Evolutionary conservation across 2,797 vertebrate genomes (phyloP).

Genomic region (Ara ararauna): DNA sequence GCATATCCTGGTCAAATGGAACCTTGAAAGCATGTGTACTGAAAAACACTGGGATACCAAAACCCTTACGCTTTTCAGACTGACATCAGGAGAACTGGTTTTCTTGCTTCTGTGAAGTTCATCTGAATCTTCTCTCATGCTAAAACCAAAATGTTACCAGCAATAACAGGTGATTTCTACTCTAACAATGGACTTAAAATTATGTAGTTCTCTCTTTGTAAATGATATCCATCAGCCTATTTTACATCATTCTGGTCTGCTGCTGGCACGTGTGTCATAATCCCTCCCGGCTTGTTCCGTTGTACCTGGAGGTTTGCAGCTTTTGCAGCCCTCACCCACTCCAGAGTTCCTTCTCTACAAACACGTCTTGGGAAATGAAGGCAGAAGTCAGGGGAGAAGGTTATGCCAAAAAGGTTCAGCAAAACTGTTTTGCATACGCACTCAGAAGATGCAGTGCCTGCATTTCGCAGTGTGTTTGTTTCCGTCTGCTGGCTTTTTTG

Average conservation of each 20-base stretch:
- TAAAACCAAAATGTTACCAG: background rate
- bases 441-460: background rate
- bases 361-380: background rate
- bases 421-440: background rate
- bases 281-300: background rate
- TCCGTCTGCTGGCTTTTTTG: background rate
- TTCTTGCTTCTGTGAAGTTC: background rate
- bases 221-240: background rate
- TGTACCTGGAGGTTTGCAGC: background rate
- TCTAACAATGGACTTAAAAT: background rate
- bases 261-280: accelerated
- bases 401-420: background rate
- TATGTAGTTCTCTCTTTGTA: background rate
- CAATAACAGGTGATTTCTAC: background rate
- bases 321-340: background rate
- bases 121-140: background rate
- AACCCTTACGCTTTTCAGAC: background rate
- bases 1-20: background rate
- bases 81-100: background rate
- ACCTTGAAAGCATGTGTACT: background rate
- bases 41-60: accelerated
- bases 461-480: background rate
- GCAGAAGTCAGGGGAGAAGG: background rate
- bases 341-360: background rate
- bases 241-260: background rate